These are phyloP conservation scores for Eumacrocentrus americanus DNA, from an alignment of 2,888 invertebrate species.

Conservation along the genomic window DNA sequence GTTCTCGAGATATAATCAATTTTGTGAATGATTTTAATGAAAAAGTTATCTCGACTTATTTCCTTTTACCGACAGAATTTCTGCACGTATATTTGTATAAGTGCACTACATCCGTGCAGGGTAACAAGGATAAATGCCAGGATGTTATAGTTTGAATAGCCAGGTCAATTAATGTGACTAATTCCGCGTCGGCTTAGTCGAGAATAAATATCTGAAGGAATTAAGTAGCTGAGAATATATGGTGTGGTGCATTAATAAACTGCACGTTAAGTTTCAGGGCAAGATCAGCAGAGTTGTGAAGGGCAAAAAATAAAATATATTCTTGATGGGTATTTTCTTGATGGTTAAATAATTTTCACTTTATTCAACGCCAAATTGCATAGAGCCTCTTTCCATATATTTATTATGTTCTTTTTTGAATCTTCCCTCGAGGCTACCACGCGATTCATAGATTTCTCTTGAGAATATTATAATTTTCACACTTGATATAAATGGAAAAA, in stretches of 20 bases:
- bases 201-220: conserved; percentile 33
- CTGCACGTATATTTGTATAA: too few relatives aligned
- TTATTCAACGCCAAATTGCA: conserved; percentile 18
- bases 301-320: neutral
- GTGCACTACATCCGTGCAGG: too few relatives aligned
- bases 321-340: too few relatives aligned
- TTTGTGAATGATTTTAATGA: too few relatives aligned
- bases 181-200: conserved; percentile 32
- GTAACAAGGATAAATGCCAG: too few relatives aligned
- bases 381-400: conserved; percentile 16
- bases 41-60: too few relatives aligned
- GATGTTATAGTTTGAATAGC: too few relatives aligned
- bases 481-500: neutral
- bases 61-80: too few relatives aligned
- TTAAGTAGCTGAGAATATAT: neutral
- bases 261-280: neutral
- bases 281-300: conserved; percentile 4
- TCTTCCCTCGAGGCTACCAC: neutral
- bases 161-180: conserved; percentile 38
- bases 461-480: neutral
- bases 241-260: conserved; percentile 8
- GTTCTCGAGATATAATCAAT: too few relatives aligned
- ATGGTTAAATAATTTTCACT: conserved; percentile 40
- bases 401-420: neutral
- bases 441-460: neutral